A percentile compares a stretch with the other conserved stretches of the same genome.
phyloP scores from a whole-genome alignment of 2,888 invertebrate species.

The Seira musarum region DNA sequence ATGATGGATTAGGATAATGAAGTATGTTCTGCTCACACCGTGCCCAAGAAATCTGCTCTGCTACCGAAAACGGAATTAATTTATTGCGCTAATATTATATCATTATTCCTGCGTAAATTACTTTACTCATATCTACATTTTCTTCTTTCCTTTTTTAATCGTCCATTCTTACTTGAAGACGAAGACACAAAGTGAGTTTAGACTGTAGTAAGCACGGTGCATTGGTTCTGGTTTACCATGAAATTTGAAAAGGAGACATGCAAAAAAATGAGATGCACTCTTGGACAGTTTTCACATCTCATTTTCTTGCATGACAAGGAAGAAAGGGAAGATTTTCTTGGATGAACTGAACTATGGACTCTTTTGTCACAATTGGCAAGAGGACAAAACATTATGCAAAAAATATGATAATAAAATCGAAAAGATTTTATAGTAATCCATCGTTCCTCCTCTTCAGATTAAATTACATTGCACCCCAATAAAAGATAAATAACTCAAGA shows the following conservation, averaged over 20 bases:
- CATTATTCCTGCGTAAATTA: conserved; percentile 14
- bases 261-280: background rate
- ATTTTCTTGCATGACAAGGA: too few species aligned
- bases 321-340: background rate
- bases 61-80: conserved; percentile 56
- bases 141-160: too few species aligned
- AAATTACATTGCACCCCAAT: conserved; percentile 8
- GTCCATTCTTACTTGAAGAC: too few species aligned
- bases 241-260: background rate
- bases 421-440: background rate
- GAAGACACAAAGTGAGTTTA: too few species aligned
- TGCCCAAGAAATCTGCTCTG: background rate
- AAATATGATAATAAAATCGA: background rate
- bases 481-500: conserved; percentile 5
- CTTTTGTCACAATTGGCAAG: conserved; percentile 8
- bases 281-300: background rate
- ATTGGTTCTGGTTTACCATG: background rate
- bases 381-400: conserved; percentile 9
- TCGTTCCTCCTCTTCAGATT: background rate
- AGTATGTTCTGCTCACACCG: conserved; percentile 7
- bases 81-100: conserved; percentile 30
- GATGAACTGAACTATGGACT: background rate
- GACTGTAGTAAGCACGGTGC: too few species aligned
- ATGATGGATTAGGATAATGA: conserved; percentile 14
- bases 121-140: background rate